Evolutionary conservation across 2,888 invertebrate genomes (phyloP), one percentile per base, ranked within the genome.

Genomic region (Hipparchia semele): DNA sequence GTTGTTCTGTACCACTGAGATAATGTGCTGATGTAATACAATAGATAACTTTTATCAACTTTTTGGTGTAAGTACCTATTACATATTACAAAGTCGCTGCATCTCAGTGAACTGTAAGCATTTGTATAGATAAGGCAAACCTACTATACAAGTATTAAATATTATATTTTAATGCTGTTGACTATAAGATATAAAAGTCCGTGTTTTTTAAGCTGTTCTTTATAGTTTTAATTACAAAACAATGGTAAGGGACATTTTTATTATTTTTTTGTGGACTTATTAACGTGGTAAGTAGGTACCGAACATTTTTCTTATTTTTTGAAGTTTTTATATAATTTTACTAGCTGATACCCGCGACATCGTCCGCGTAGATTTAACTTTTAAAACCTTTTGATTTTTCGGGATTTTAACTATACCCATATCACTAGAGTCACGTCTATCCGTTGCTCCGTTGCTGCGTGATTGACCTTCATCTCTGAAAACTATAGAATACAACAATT

Each of bases 41-140:
- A 13, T 46, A 62, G 62, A 62, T 62, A 62, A 62, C 49, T n/a
- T 62, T 46, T 62, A 62, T 62, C 62, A 62, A 49, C 49, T 62
- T 13, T 23, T 13, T 5, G 9, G 13, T 56, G 13, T 23, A 13
- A 9, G 39, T 39, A 39, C 39, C 39, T 39, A 39, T 39, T 62
- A 3, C n/a, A 62, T 60, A 49, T 39, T 39, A 46, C 6, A 9
- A 1, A 62, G 3, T 13, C 62, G 4, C 62, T 23, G 23, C 62
- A 49, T 62, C 62, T 49, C 62, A 49, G 49, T 62, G 9, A 46
- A 8, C 46, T 49, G 13, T 13, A 9, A 49, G 46, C 62, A 46
- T 46, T 45, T 13, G 13, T 56, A 56, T 13, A 2, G 7, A 56
- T 56, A 56, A n/a, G 7, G 7, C 8, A 6, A n/a, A 54, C n/a